A percentile compares a stretch with the other conserved stretches of the same genome.
These are phyloP conservation scores for Anoplolepis gracilipes DNA, from an alignment of 1,140 invertebrate genomes.

Conservation along the genomic window DNA sequence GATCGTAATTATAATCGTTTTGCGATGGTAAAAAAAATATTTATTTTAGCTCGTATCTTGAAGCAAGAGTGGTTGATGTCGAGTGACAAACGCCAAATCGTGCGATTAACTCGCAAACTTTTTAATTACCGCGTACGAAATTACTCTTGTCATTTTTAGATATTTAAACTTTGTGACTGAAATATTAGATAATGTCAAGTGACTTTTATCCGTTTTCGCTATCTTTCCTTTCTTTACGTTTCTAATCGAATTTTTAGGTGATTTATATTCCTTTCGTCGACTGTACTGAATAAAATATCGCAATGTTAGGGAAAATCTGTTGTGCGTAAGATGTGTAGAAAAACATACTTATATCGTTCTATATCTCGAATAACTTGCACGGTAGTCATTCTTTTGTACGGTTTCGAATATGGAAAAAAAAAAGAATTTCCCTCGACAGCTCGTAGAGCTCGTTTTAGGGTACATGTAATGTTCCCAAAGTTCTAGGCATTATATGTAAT, in stretches of 20 bases:
- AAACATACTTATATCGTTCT: constrained; percentile 6
- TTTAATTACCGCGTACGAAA: background rate
- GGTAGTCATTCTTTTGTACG: constrained; percentile 40
- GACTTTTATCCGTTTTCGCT: constrained; percentile 1
- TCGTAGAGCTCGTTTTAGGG: constrained; percentile 38
- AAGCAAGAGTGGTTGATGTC: constrained; percentile 36
- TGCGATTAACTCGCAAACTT: background rate
- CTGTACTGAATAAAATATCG: background rate
- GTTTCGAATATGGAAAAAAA: background rate
- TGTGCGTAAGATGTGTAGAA: constrained; percentile 32
- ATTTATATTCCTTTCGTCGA: background rate
- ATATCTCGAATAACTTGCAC: background rate
- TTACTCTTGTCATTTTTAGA: background rate
- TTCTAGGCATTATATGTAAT: constrained; percentile 23
- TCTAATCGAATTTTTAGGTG: constrained; percentile 4
- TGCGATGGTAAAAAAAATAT: constrained; percentile 47
- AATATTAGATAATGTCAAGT: background rate
- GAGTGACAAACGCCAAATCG: constrained; percentile 16
- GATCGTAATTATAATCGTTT: constrained; percentile 60
- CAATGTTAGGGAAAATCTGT: constrained; percentile 30
- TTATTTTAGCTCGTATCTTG: constrained; percentile 62
- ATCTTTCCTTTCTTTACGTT: background rate
- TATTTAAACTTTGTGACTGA: background rate
- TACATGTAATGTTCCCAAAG: constrained; percentile 36
- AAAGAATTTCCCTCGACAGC: constrained; percentile 4